These are phyloP conservation scores for Poicephalus meyeri DNA, from an alignment of 2,113 vertebrate genomes.

Conservation along the genomic window DNA sequence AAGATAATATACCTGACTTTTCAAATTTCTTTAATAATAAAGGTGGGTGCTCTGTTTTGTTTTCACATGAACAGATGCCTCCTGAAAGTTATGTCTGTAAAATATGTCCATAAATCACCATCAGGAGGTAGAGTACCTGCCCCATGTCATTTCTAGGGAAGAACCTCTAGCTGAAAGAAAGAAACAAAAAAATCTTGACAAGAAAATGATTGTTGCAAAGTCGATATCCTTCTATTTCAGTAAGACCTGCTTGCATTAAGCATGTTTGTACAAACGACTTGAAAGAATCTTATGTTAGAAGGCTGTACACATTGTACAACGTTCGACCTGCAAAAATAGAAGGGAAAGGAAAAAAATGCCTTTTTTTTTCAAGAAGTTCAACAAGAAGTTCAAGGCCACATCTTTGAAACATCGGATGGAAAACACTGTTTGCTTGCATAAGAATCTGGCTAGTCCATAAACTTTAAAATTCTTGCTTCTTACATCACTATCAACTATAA, in stretches of 20 bases:
- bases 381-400: neutral
- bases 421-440: neutral
- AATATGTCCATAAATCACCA: neutral
- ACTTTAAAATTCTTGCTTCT: conserved; percentile 36
- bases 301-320: neutral
- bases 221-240: neutral
- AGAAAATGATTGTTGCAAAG: neutral
- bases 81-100: neutral
- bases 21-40: neutral
- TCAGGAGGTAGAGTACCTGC: neutral
- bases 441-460: conserved; percentile 10
- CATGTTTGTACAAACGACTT: neutral
- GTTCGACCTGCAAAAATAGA: rapidly evolving
- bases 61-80: neutral
- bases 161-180: neutral
- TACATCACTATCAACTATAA: conserved; percentile 51
- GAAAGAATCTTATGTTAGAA: neutral
- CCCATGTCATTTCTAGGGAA: neutral
- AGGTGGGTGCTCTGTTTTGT: neutral
- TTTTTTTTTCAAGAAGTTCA: no score
- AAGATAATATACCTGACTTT: neutral
- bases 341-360: neutral
- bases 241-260: neutral
- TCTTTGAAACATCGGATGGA: neutral
- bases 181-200: neutral